A percentile compares a stretch with the other conserved stretches of the same genome.
These are phyloP conservation scores for Samia ricini DNA, from an alignment of 1,140 invertebrate species.

Conservation along the genomic window DNA sequence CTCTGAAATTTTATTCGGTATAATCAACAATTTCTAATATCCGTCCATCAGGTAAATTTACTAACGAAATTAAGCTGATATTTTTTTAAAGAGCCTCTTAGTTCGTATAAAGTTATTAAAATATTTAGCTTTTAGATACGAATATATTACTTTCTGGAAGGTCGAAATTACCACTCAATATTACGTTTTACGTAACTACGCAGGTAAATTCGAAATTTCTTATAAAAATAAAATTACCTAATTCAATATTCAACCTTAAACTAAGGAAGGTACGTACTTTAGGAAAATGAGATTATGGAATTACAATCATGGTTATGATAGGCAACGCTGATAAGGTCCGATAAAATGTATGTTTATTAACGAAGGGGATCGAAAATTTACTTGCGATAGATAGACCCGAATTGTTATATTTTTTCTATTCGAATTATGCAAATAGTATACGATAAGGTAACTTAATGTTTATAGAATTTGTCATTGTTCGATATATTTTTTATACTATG, in stretches of 20 bases:
- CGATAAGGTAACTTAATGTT: neutral
- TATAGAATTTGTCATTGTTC: neutral
- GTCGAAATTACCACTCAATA: neutral
- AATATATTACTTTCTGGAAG: neutral
- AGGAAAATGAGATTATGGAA: slow-evolving; percentile 10
- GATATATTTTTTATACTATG: neutral
- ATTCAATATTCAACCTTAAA: slow-evolving; percentile 9
- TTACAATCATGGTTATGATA: slow-evolving; percentile 11
- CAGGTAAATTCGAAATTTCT: neutral
- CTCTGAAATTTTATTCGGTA: too few species aligned
- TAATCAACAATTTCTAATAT: too few species aligned
- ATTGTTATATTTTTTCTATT: neutral
- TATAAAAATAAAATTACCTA: slow-evolving; percentile 1
- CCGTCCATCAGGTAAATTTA: too few species aligned
- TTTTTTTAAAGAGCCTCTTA: too few species aligned
- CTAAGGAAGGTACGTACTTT: neutral
- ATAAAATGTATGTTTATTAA: slow-evolving; percentile 7
- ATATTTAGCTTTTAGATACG: neutral
- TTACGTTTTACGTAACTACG: neutral
- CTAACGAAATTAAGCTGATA: too few species aligned
- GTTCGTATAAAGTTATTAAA: too few species aligned
- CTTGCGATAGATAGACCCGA: neutral
- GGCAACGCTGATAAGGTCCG: slow-evolving; percentile 2
- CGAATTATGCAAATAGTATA: slow-evolving; percentile 1
- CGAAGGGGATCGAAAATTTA: neutral